phyloP scores from a whole-genome alignment of 2,888 invertebrate genomes.

The Digitonthophagus gazella region DNA sequence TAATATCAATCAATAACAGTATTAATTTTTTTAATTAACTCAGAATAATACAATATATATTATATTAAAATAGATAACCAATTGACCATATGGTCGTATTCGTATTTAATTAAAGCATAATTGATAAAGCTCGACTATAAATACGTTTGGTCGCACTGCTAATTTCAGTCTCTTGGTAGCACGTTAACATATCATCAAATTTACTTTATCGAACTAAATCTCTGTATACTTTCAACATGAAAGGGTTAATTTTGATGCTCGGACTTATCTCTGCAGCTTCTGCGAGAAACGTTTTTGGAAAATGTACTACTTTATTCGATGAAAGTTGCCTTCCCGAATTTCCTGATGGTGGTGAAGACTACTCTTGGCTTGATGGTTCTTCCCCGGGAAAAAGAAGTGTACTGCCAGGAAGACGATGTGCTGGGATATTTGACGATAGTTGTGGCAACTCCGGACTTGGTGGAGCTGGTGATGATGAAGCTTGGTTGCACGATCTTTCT shows the following conservation, averaged over 20 bases:
- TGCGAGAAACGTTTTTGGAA: not conserved
- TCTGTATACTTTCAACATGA: not conserved
- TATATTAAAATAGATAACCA: not conserved
- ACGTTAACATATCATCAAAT: too few species aligned
- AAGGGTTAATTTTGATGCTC: not conserved
- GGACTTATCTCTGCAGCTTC: not conserved
- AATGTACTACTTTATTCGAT: conserved; percentile 20
- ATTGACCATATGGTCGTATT: not conserved
- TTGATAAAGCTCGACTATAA: not conserved
- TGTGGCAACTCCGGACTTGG: conserved; percentile 10
- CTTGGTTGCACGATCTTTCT: conserved; percentile 18
- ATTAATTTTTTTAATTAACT: not conserved
- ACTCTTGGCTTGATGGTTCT: conserved; percentile 18
- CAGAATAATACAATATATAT: not conserved
- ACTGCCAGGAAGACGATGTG: not conserved
- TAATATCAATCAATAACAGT: not conserved
- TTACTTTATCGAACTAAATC: too few species aligned
- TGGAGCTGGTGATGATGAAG: conserved; percentile 22
- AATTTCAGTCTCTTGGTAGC: too few species aligned
- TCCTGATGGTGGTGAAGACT: conserved; percentile 1
- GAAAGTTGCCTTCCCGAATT: not conserved
- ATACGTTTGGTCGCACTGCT: too few species aligned
- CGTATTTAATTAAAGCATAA: not conserved
- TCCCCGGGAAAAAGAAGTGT: too few species aligned
- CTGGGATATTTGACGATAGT: conserved; percentile 21